A percentile compares a stretch with the other conserved stretches of the same genome.
These are phyloP conservation scores for Temnothorax rugatulus DNA, from an alignment of 2,888 invertebrate species.

Conservation along the genomic window DNA sequence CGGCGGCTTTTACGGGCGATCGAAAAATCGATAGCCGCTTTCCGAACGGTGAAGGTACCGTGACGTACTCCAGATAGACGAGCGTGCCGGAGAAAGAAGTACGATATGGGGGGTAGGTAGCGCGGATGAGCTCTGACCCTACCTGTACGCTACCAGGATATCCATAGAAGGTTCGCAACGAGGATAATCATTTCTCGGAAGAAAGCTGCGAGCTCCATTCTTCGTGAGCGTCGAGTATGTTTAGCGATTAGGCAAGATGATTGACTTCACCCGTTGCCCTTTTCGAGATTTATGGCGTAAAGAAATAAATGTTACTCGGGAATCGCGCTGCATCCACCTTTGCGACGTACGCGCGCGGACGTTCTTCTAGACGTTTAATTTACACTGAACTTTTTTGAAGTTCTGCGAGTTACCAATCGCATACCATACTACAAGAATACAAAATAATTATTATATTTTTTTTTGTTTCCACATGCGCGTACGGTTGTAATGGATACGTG, in stretches of 20 bases:
- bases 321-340: neutral
- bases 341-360: neutral
- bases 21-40: conserved; percentile 65
- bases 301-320: conserved; percentile 25
- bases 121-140: conserved; percentile 72
- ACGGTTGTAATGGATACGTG: neutral
- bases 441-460: neutral
- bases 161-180: conserved; percentile 60
- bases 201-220: conserved; percentile 63
- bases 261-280: conserved; percentile 39
- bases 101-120: conserved; percentile 22
- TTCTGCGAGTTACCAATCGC: neutral
- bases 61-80: conserved; percentile 63
- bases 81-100: conserved; percentile 29
- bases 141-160: conserved; percentile 66
- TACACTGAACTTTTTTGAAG: neutral
- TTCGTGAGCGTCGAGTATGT: conserved; percentile 37
- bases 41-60: conserved; percentile 64
- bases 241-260: conserved; percentile 42
- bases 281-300: conserved; percentile 26
- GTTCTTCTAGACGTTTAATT: conserved; percentile 20
- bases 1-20: conserved; percentile 51
- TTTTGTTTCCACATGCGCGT: neutral
- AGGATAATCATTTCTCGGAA: conserved; percentile 65
- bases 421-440: neutral